Base-by-base conservation (phyloP, 2,888 invertebrate genomes). In the Stegophylla sp. region DNA sequence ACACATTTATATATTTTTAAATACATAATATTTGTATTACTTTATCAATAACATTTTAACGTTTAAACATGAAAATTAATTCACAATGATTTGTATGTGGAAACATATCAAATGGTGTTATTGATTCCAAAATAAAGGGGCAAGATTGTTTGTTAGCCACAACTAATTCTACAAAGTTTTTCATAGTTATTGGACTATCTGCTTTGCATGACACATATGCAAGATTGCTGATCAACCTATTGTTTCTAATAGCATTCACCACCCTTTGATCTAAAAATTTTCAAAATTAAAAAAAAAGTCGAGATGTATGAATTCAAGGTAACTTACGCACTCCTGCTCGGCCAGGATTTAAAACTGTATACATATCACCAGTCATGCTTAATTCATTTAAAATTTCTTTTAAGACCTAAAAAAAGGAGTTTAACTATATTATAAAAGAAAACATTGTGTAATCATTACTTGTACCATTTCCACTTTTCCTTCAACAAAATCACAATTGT, bases 261-360 rank as follows among this genome's bases (percentile, higher is more conserved):
- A 88, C 88, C 48, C 81, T 82, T 2, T 83, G 82, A 82, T 83
- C 85, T 85, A 83, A 4, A 84, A 83, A 61, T 7, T 61, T 82
- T n/a, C 56, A 51, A 81, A 81, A 43, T 61, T 82, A 79, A 84
- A 43, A 83, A 64, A 82, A 56, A 73, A 28, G 41, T 81, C 4
- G 34, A 41, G 13, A 69, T n/a, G 3, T 34, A 3, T 10, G 41
- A 69, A 3, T 53, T 20, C 28, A 59, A 69, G n/a, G 41, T 43
- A 82, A 90, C 93, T 91, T 88, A 94, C 94, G 93, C 84, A 96
- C 86, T n/a, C 99, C 99, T 76, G 95, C 94, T 84, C 99, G 89
- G 0, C 98, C 98, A 34, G 99, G 99, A 89, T 99, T 98, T 0
- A 98, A 93, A 56, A 99, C 90, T 1, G 97, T 97, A 23, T 97